These are phyloP conservation scores for Polypterus senegalus DNA, from an alignment of 2,113 vertebrate genomes.

Conservation along the genomic window DNA sequence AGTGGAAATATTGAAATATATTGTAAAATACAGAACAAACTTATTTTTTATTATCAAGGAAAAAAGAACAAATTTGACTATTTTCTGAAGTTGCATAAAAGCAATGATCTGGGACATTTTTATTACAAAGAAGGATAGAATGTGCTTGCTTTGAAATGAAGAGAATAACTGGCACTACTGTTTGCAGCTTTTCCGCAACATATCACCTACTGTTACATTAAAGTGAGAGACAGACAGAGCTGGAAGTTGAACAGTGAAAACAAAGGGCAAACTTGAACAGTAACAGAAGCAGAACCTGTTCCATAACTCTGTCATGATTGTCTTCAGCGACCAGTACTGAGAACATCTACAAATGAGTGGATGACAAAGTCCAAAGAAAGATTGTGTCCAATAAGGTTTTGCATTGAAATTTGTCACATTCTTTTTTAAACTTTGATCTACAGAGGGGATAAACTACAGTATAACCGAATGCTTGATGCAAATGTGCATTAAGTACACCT, in stretches of 20 bases:
- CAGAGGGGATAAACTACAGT: constrained; percentile 12
- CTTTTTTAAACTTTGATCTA: constrained; percentile 8
- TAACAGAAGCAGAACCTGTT: neutral
- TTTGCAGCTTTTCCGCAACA: neutral
- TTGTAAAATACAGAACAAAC: constrained; percentile 99
- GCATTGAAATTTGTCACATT: neutral
- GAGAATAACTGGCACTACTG: constrained; percentile 20
- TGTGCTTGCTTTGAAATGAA: constrained; percentile 11
- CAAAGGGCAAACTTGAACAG: neutral
- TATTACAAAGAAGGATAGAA: constrained; percentile 13
- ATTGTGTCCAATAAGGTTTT: neutral
- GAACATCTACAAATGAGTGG: no score
- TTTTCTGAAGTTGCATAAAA: constrained; percentile 53
- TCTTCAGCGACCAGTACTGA: no score
- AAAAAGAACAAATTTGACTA: constrained; percentile 49
- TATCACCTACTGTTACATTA: neutral
- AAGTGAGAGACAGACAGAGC: neutral
- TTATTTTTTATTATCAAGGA: constrained; percentile 98
- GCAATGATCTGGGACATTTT: constrained; percentile 23
- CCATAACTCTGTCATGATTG: no score
- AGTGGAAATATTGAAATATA: constrained; percentile 96
- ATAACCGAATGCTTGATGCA: constrained; percentile 1
- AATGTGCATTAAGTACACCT: constrained; percentile 1
- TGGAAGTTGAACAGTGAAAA: neutral
- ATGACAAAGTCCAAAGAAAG: constrained; percentile 2